Evolutionary conservation across 2,113 vertebrate species (phyloP).

Genomic region (Pseudopodoces humilis): DNA sequence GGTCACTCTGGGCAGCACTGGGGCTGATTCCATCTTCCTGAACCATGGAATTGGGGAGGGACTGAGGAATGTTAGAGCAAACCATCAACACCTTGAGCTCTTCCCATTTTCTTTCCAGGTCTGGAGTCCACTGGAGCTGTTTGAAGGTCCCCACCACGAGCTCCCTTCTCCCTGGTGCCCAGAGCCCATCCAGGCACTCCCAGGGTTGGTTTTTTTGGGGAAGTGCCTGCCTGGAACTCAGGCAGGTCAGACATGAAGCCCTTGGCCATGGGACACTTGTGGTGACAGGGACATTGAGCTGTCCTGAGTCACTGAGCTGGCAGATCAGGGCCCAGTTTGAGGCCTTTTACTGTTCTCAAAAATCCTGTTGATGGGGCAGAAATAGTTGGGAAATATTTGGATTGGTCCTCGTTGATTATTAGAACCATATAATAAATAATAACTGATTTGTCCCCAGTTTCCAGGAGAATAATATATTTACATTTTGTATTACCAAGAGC

Average conservation of each 20-base stretch:
- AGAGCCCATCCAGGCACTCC: not conserved
- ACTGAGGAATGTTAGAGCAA: rapidly evolving
- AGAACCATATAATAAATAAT: rapidly evolving
- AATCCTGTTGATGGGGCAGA: not conserved
- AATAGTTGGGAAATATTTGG: not conserved
- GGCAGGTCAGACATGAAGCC: rapidly evolving
- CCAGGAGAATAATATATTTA: not conserved
- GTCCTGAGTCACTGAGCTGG: not conserved
- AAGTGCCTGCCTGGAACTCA: not conserved
- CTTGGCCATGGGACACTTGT: not conserved
- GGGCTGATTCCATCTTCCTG: not conserved
- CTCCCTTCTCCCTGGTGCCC: not conserved
- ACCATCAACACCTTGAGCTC: rapidly evolving
- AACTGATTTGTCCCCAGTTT: not conserved
- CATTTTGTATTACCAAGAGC: rapidly evolving
- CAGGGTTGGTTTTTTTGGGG: not conserved
- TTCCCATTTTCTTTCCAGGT: not conserved
- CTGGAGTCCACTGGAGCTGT: not conserved
- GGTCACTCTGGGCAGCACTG: not conserved
- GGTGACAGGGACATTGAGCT: not conserved
- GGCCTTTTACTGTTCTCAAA: rapidly evolving
- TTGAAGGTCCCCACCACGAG: rapidly evolving
- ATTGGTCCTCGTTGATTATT: not conserved
- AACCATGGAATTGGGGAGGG: no score
- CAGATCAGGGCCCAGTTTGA: rapidly evolving